Base-by-base conservation (phyloP, 2,888 invertebrate genomes). In the Drosophila sordidula region DNA sequence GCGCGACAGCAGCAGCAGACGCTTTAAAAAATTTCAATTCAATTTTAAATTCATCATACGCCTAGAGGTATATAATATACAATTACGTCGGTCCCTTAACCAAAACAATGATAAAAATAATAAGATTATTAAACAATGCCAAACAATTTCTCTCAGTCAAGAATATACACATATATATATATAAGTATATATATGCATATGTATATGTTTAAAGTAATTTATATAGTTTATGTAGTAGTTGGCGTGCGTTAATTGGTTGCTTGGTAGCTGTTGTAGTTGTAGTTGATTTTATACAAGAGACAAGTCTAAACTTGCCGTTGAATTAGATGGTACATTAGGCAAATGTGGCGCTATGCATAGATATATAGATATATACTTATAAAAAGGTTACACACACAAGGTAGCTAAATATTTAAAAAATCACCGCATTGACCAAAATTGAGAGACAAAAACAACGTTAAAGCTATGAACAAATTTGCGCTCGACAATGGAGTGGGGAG, bases 361-460 rank as follows among this genome's bases (percentile, higher is more conserved):
- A 68, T 46, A 65, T 56, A 64, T 63, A 39, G 36, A 46, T 54
- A 63, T 38, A 59, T 65, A 75, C 78, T 68, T 67, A 59, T 64
- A 51, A 86, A 82, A 89, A 80, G 58, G 84, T 89, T 89, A 87
- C 73, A 89, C 89, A 78, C 78, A 87, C 80, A 89, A 87, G 81
- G 69, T 86, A 88, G 88, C 88, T 88, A 81, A 76, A 14, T 58
- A 54, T 74, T 52, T 76, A 83, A 67, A 79, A 56, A 62, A 67
- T 75, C 76, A 80, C 77, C 80, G 80, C 80, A 77, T 76, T 65
- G 67, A 80, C 72, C 67, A 77, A 67, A 70, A 54, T 67, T 36
- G 49, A 62, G 54, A 69, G 41, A 75, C 41, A 67, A 68, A 86
- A 79, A 83, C 71, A 78, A 75, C 62, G 63, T 70, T 89, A 65